phyloP scores from a whole-genome alignment of 2,797 vertebrate genomes.

The Artibeus jamaicensis region DNA sequence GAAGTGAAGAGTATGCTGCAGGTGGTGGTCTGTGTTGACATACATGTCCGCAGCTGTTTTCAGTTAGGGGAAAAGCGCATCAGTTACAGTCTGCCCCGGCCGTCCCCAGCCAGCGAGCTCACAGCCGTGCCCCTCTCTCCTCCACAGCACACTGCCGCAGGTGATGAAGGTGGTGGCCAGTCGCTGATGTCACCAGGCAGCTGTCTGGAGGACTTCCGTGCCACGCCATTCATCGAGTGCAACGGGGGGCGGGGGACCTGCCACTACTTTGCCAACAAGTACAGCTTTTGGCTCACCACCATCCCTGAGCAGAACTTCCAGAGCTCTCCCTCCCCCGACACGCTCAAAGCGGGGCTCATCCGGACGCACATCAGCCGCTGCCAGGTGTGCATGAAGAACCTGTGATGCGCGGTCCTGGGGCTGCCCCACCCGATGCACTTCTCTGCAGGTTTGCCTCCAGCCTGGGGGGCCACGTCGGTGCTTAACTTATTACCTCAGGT shows the following conservation, averaged over 20 bases:
- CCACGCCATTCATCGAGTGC: conserved; percentile 97
- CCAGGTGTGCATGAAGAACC: conserved; percentile 99
- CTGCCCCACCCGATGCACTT: neutral
- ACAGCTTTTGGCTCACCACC: conserved; percentile 98
- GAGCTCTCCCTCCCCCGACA: conserved; percentile 87
- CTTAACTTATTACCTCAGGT: conserved; percentile 98
- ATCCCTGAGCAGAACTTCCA: conserved; percentile 90
- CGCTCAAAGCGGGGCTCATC: conserved; percentile 95
- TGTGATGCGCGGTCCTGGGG: conserved; percentile 82
- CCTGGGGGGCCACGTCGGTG: conserved; percentile 84
- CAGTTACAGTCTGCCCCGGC: neutral
- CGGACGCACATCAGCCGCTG: conserved; percentile 96
- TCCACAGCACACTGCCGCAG: conserved; percentile 93
- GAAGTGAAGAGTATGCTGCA: neutral
- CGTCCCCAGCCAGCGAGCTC: neutral
- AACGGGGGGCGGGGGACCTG: conserved; percentile 96
- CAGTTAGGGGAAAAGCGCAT: rapidly evolving
- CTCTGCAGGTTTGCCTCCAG: neutral
- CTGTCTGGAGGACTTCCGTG: conserved; percentile 97
- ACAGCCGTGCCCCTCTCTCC: neutral
- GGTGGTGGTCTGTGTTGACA: neutral
- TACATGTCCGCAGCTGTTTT: rapidly evolving
- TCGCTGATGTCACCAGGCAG: conserved; percentile 97
- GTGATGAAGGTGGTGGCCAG: conserved; percentile 96
- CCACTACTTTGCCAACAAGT: conserved; percentile 97